Base-by-base conservation (phyloP, 2,888 invertebrate genomes). In the Drosophila fulvimacula region DNA sequence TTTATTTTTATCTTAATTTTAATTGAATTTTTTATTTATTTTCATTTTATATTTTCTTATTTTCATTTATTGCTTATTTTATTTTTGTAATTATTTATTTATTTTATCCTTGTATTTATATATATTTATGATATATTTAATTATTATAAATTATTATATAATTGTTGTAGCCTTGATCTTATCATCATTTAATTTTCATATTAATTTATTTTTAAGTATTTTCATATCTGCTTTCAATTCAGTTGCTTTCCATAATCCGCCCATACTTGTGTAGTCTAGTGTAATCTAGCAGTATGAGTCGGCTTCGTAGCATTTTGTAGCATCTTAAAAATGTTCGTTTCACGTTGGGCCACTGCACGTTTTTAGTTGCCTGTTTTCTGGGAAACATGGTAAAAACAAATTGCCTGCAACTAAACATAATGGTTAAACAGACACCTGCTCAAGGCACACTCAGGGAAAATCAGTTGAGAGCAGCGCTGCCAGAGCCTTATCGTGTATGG, bases 331-430 rank as follows among this genome's bases (percentile, higher is more conserved):
- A 61, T 58, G 55, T 36, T 65, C 61, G 74, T 39, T 55, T 61
- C 39, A n/a, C 62, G 72, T 53, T 58, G 10, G 34, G 39, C 24
- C 59, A 56, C 44, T 49, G 48, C 51, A 17, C 3, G 64, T 41
- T 49, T n/a, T 49, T 41, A 32, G 39, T 58, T 67, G 59, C 57
- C 63, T 56, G 57, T 52, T 62, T 63, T 65, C 63, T 66, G 49
- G 9, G 34, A 69, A 30, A 72, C 75, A 74, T 58, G 84, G 72
- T 69, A 66, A 82, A 75, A 88, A 88, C 88, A 83, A 83, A 83
- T 83, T 88, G 83, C 83, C 88, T 88, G 83, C 88, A 83, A 85
- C 86, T 85, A 83, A 83, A 88, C 83, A 82, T 88, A 88, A 83
- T 78, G 84, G 88, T 85, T 83, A 85, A 88, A 85, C 83, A 85